Base-by-base conservation (phyloP, 1,140 invertebrate species). In the Brachionus rubens region DNA sequence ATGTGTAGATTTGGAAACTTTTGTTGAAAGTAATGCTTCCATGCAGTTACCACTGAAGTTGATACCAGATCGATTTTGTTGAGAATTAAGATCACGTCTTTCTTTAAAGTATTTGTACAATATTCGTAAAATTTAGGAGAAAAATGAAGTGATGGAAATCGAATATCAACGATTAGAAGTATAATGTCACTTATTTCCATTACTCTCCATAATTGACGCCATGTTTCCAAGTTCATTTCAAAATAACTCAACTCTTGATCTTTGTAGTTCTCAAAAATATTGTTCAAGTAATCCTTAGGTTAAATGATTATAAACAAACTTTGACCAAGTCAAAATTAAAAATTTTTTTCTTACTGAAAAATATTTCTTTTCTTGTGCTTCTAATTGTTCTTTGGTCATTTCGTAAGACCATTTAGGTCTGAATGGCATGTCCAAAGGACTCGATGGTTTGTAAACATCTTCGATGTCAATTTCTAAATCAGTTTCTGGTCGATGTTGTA, bases 21-120 rank as follows among this genome's bases (percentile, higher is more conserved):
- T 0, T 82, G 78, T 6, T 86, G 83, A 59, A 96, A 91, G 82
- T 93, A 94, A 54, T 91, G 82, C 80, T 90, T 90, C 94, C 94
- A 97, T 0, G 93, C 93, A 0, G 91, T 86, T 19, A 94, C 92
- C 36, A 94, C 84, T 1, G 88, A 81, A 0, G 92, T 86, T 16
- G 92, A 90, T 9, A 90, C 91, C 75, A 97, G 83, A 86, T 97
- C 94, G 54, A 95, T 89, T 86, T 98, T 98, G 81, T 97, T 96
- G 12, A 96, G 85, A 0, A 96, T 89, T 33, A 96, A 80, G 77
- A 97, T 91, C 82, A 95, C 89, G 40, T 90, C 87, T 82, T 94
- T 94, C 5, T 89, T 88, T 21, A 93, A 82, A 12, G 88, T 86
- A 4, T 89, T 86, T 1, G 89, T 88, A 6, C 94, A 87, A 82